These are phyloP conservation scores for Paramormyrops kingsleyae DNA, from an alignment of 2,113 vertebrate species.

Conservation along the genomic window DNA sequence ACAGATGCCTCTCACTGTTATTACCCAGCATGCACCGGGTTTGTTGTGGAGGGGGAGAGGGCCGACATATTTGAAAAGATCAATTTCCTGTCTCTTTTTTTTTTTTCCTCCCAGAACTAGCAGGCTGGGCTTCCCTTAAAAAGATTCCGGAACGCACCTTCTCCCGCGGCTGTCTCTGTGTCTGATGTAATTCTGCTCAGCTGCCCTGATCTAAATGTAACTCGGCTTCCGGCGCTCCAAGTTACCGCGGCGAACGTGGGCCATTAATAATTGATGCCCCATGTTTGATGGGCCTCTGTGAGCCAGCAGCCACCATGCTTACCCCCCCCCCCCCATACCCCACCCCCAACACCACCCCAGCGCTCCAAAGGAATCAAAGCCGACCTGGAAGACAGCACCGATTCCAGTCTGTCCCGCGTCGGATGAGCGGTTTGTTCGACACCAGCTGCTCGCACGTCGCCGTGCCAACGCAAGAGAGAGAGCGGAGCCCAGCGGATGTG, in stretches of 20 bases:
- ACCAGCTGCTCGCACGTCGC: conserved; percentile 37
- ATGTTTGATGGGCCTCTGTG: background rate
- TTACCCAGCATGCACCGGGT: background rate
- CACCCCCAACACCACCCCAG: background rate
- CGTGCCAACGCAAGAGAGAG: conserved; percentile 36
- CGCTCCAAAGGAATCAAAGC: conserved; percentile 39
- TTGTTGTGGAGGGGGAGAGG: background rate
- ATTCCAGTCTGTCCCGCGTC: conserved; percentile 30
- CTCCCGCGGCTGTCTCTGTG: background rate
- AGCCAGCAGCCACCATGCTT: conserved; percentile 27
- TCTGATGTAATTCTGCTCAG: conserved; percentile 12
- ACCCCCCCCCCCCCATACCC: conserved; percentile 27
- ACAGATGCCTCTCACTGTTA: background rate
- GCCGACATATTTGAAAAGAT: conserved; percentile 12
- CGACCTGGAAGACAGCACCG: conserved; percentile 21
- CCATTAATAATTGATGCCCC: conserved; percentile 54
- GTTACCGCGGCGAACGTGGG: conserved; percentile 28
- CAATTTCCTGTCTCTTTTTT: background rate
- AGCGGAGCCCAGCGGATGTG: conserved; percentile 53
- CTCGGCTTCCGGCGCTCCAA: background rate
- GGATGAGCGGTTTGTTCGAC: conserved; percentile 42
- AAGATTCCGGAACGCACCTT: conserved; percentile 7
- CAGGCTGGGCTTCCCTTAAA: background rate
- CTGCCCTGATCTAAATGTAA: conserved; percentile 14
- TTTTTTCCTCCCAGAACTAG: background rate